A percentile compares a stretch with the other conserved stretches of the same genome.
phyloP scores from a whole-genome alignment of 1,140 invertebrate species.

The Diachasmimorpha longicaudata region DNA sequence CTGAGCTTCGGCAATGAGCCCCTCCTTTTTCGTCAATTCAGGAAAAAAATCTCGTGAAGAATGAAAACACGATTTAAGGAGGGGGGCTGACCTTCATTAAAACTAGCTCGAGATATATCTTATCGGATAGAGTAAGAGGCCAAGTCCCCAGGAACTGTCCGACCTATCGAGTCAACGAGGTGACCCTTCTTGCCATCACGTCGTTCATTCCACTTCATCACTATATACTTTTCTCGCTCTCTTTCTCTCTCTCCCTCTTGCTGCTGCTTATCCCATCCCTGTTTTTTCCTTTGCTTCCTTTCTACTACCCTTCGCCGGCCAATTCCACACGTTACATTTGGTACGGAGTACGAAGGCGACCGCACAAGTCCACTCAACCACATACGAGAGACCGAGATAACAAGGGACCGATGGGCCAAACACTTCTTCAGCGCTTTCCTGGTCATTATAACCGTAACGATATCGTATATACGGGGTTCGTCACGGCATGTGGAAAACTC shows the following conservation, averaged over 20 bases:
- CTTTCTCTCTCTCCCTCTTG: neutral
- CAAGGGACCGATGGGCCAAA: constrained; percentile 44
- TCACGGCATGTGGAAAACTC: neutral
- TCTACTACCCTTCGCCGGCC: neutral
- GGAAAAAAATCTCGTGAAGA: neutral
- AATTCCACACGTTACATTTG: neutral
- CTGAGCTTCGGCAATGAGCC: neutral
- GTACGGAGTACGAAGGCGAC: neutral
- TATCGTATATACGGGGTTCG: constrained; percentile 22
- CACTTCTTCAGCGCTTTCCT: constrained; percentile 37
- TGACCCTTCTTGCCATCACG: neutral
- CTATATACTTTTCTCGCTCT: neutral
- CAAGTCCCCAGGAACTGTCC: neutral
- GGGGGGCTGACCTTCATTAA: constrained; percentile 24
- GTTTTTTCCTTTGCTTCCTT: no score
- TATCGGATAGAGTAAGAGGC: neutral
- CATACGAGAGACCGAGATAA: constrained; percentile 38
- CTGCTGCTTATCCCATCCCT: neutral
- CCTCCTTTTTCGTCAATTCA: neutral
- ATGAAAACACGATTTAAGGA: neutral
- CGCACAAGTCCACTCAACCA: constrained; percentile 2
- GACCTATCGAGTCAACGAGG: constrained; percentile 1
- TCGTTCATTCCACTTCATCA: constrained; percentile 12
- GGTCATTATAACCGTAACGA: constrained; percentile 52
- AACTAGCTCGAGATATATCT: constrained; percentile 2